Evolutionary conservation across 2,888 invertebrate genomes (phyloP).

Genomic region (Nephrotoma appendiculata): DNA sequence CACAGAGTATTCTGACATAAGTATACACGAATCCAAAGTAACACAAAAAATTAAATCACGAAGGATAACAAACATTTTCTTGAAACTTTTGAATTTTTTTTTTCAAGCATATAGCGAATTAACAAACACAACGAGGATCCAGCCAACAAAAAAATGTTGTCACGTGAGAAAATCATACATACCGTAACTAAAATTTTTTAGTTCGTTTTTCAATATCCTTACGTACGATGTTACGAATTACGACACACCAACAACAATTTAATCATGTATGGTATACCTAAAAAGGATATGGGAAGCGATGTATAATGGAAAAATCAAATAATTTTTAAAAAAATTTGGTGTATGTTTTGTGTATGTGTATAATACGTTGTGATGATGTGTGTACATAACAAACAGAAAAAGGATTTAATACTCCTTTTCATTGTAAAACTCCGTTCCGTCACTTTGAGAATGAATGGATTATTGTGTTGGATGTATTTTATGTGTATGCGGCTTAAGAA

Average conservation of each 20-base stretch:
- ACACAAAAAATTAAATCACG: background rate
- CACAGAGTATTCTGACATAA: background rate
- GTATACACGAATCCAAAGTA: background rate
- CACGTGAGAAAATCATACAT: background rate
- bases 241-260: background rate
- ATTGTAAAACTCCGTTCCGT: background rate
- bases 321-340: background rate
- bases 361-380: background rate
- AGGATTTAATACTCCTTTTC: background rate
- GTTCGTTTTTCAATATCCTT: background rate
- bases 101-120: background rate
- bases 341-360: background rate
- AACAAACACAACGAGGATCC: background rate
- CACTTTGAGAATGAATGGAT: background rate
- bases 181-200: background rate
- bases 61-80: background rate
- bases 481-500: background rate
- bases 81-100: background rate
- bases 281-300: background rate
- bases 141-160: background rate
- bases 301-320: background rate
- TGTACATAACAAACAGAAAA: background rate
- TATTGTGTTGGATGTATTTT: background rate
- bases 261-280: background rate
- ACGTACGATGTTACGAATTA: background rate